These are phyloP conservation scores for Serrognathus titanus DNA, from an alignment of 2,888 invertebrate species.

Conservation along the genomic window DNA sequence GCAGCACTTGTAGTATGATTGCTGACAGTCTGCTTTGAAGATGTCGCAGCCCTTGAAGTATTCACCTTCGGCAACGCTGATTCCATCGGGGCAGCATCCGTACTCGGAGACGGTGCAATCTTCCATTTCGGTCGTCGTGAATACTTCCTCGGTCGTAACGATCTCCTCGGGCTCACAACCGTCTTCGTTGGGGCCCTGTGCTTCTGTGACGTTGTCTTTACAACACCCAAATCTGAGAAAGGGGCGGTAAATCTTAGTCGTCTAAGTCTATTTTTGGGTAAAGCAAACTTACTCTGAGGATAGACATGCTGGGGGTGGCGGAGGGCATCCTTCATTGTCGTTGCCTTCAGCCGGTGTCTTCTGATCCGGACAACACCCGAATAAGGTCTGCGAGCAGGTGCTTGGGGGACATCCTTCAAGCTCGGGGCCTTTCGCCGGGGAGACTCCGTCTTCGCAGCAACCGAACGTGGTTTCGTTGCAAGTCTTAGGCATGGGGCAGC, in stretches of 20 bases:
- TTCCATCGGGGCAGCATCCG: constrained; percentile 76
- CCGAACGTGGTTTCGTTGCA: constrained; percentile 74
- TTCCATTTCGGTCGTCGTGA: constrained; percentile 36
- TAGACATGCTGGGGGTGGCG: constrained; percentile 57
- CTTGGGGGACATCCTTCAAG: constrained; percentile 72
- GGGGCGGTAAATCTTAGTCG: not conserved
- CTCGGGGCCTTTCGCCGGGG: constrained; percentile 68
- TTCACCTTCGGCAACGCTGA: constrained; percentile 60
- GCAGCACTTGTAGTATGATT: constrained; percentile 68
- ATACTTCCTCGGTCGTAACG: constrained; percentile 4
- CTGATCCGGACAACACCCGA: constrained; percentile 84
- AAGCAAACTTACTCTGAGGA: constrained; percentile 52
- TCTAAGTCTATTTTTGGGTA: not conserved
- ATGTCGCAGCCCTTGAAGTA: constrained; percentile 57
- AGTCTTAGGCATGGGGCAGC: constrained; percentile 69
- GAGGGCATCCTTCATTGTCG: constrained; percentile 79
- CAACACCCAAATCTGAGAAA: constrained; percentile 75
- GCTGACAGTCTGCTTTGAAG: constrained; percentile 51
- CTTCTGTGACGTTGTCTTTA: constrained; percentile 70
- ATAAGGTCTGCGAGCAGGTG: constrained; percentile 73
- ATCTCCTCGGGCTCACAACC: constrained; percentile 40
- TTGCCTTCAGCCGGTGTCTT: constrained; percentile 76
- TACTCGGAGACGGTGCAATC: constrained; percentile 56
- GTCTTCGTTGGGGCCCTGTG: constrained; percentile 46
- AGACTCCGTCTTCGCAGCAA: constrained; percentile 81